Evolutionary conservation across 2,797 vertebrate genomes (phyloP), one percentile per base, ranked within the genome.

Genomic region (Acrocephalus scirpaceus): DNA sequence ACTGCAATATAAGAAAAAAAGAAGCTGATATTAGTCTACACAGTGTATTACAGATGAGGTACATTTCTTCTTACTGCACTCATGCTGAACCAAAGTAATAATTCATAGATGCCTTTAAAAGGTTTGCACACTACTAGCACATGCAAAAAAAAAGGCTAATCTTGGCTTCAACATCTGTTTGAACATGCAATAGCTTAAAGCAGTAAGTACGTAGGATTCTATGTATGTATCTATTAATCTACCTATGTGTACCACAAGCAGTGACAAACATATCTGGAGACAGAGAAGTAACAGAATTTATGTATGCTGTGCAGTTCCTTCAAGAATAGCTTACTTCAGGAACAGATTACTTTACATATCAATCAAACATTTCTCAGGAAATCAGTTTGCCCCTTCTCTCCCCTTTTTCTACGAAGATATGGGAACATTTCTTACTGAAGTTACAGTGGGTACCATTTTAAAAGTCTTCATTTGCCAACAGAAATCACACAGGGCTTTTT

Each of bases 11-110:
- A 99, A 99, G 99, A 99, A 99, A 99, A 96, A 99, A 99, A 99
- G 99, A 98, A 99, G 98, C 98, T 99, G 99, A 99, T 99, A 99
- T 99, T 99, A 99, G 99, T 99, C 99, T 99, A 99, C 99, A 99
- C 99, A 99, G 98, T 99, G 99, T 99, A 99, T 99, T 99, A 99
- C 99, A 99, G 99, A 99, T 99, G 98, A 99, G 99, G 98, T 99
- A 99, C 99, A 99, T 99, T 99, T 99, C 98, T 99, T 99, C 98
- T 98, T 98, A 97, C 98, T 99, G 99, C 98, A 99, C 98, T 99
- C 98, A 98, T 98, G 97, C 98, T 98, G 98, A 99, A 99, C 98
- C 98, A 98, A 93, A 98, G 98, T 98, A 98, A 99, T 99, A 99
- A 99, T 99, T 99, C 98, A 99, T 98, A 98, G 98, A 95, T 98